These are phyloP conservation scores for Frankliniella intonsa DNA, from an alignment of 2,888 invertebrate genomes.

Conservation along the genomic window DNA sequence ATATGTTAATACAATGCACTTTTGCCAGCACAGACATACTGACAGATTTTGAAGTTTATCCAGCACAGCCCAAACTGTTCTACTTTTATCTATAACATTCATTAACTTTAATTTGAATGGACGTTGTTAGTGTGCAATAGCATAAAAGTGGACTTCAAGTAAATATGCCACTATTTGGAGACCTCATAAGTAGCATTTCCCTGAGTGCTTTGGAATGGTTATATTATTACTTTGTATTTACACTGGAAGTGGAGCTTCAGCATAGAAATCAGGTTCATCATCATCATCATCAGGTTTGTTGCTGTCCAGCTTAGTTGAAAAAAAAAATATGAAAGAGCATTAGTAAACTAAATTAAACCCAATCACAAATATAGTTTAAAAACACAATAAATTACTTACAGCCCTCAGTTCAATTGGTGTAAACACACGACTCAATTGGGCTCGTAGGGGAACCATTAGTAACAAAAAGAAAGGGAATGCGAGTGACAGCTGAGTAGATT, in stretches of 20 bases:
- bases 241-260: slow-evolving; percentile 79
- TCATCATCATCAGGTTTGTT: slow-evolving; percentile 71
- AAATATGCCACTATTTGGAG: background rate
- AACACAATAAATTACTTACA: slow-evolving; percentile 53
- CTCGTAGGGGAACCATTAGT: slow-evolving; percentile 82
- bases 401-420: slow-evolving; percentile 76
- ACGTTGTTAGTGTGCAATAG: background rate
- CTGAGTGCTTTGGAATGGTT: background rate
- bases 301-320: slow-evolving; percentile 69
- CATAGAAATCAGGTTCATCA: slow-evolving; percentile 92
- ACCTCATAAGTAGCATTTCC: background rate
- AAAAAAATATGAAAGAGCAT: slow-evolving; percentile 33
- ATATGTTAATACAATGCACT: background rate
- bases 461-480: slow-evolving; percentile 92
- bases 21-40: background rate
- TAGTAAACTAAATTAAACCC: slow-evolving; percentile 13
- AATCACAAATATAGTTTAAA: slow-evolving; percentile 32
- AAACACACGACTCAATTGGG: slow-evolving; percentile 67
- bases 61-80: background rate
- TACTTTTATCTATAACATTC: background rate
- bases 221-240: slow-evolving; percentile 45
- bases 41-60: background rate
- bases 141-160: background rate
- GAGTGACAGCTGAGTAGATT: slow-evolving; percentile 82
- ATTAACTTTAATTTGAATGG: background rate